Base-by-base conservation (phyloP, 2,888 invertebrate species). In the Galerucella calmariensis region DNA sequence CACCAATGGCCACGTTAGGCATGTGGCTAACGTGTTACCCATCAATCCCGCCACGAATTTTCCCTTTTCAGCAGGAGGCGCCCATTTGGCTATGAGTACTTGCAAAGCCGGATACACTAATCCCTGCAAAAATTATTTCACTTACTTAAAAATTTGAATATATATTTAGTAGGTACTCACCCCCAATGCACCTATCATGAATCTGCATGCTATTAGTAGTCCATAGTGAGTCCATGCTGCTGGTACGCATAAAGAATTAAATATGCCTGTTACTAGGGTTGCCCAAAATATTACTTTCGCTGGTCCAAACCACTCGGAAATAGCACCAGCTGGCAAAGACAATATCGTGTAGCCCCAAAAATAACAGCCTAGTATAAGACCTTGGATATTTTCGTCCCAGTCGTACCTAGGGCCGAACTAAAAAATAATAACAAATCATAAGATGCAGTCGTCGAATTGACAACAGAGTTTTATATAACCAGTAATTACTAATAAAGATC, bases 11-110 rank as follows among this genome's bases (percentile, higher is more conserved):
- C 92, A 93, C 0, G 93, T 92, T 1, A 93, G 86, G 1, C 93
- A 91, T 0, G 93, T 93, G 2, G 92, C 94, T 70, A 94, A 89
- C 0, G 93, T 93, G 6, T 94, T 94, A 12, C 94, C 94, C 90
- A 93, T 91, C 81, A 94, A 88, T 0, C 93, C 91, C 80, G 92
- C 92, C 0, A 94, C 89, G 82, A 94, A 94, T 83, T 93, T 92
- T 10, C 93, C 92, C 83, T 92, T 93, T 83, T 94, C 94, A n/a
- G 90, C 89, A 1, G 94, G 93, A 0, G 94, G 94, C 0, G 93
- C 90, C 94, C 94, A 94, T 81, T 91, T 89, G 0, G 94, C 92
- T 5, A 94, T 91, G 74, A 94, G 83, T 4, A 89, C 90, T 79
- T 93, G 92, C 11, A 91, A 88, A 5, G 92, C 89, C 2, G 93